These are phyloP conservation scores for Ptychoptera contaminata DNA, from an alignment of 2,888 invertebrate species.

Conservation along the genomic window DNA sequence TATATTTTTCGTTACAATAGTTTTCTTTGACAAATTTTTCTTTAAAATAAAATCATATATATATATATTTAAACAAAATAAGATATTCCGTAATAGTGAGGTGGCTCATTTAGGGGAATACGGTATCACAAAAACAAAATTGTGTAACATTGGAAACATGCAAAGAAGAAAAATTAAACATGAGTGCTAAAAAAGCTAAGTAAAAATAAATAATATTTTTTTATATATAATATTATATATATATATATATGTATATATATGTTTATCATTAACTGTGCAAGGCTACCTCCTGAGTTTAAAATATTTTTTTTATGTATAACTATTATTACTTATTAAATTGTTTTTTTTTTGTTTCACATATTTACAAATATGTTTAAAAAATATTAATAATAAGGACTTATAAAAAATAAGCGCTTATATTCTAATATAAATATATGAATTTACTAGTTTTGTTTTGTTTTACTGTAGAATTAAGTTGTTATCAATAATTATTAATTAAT, in stretches of 20 bases:
- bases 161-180: conserved; percentile 7
- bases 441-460: too few species aligned
- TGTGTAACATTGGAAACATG: conserved; percentile 10
- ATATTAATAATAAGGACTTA: too few species aligned
- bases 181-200: conserved; percentile 6
- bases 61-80: too few species aligned
- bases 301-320: background rate
- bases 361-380: too few species aligned
- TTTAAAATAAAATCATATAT: background rate
- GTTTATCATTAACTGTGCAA: conserved; percentile 4
- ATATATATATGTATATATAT: background rate
- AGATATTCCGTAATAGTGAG: conserved; percentile 18
- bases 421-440: too few species aligned
- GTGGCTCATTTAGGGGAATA: conserved; percentile 30
- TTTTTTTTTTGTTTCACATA: too few species aligned
- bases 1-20: too few species aligned
- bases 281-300: conserved; percentile 5
- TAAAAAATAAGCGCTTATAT: too few species aligned
- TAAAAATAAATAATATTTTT: conserved; percentile 4
- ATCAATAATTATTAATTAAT: too few species aligned
- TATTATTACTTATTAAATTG: too few species aligned
- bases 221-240: background rate
- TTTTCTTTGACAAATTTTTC: background rate
- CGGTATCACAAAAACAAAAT: conserved; percentile 26
- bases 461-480: too few species aligned